A percentile compares a stretch with the other conserved stretches of the same genome.
These are phyloP conservation scores for Phyto melanocephala DNA, from an alignment of 2,888 invertebrate genomes.

Conservation along the genomic window DNA sequence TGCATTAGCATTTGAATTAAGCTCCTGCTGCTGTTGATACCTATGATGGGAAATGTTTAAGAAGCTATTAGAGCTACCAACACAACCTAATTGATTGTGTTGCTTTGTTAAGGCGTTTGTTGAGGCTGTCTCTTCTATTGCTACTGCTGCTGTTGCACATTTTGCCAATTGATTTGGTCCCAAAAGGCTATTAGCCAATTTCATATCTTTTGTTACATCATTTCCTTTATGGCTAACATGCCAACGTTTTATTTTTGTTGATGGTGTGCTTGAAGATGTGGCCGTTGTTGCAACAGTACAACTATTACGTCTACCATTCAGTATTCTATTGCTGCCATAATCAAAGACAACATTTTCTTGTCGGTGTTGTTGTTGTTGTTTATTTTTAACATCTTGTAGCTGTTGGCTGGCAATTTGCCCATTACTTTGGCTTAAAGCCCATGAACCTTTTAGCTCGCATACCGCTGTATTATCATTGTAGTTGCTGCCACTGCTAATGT, in stretches of 20 bases:
- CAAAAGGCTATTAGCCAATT: constrained; percentile 59
- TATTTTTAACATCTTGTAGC: constrained; percentile 47
- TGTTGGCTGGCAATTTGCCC: constrained; percentile 67
- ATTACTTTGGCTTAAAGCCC: constrained; percentile 68
- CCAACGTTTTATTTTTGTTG: constrained; percentile 49
- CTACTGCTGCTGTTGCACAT: constrained; percentile 58
- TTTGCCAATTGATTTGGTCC: constrained; percentile 61
- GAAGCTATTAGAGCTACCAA: not conserved
- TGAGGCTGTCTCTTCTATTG: constrained; percentile 32
- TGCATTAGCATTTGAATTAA: constrained; percentile 11
- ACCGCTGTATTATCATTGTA: constrained; percentile 41
- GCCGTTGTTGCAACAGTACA: constrained; percentile 5
- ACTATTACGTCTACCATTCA: constrained; percentile 53
- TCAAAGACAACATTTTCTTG: constrained; percentile 36
- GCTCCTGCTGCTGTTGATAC: not conserved
- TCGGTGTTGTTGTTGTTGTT: constrained; percentile 37
- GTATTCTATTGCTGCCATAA: constrained; percentile 48
- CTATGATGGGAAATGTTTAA: constrained; percentile 39
- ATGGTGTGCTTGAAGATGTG: not conserved
- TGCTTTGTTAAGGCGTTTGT: constrained; percentile 36
- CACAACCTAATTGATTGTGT: constrained; percentile 49
- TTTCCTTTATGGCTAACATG: constrained; percentile 49
- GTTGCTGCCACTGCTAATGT: constrained; percentile 7
- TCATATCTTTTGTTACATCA: constrained; percentile 55
- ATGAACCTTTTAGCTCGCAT: constrained; percentile 49